Base-by-base conservation (phyloP, 2,888 invertebrate species). In the Drosophila longiperda region DNA sequence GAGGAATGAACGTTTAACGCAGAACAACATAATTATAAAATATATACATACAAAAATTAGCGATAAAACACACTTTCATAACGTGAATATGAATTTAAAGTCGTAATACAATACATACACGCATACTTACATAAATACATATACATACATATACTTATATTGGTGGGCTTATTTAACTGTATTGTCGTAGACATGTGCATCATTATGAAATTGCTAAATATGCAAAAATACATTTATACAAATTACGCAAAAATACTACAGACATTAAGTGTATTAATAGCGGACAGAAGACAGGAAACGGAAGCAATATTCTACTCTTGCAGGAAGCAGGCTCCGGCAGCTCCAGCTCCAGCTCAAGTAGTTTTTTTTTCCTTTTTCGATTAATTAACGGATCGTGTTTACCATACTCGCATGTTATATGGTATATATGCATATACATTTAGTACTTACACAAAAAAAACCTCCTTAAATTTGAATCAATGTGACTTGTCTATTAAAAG, bases 381-480 rank as follows among this genome's bases (percentile, higher is more conserved):
- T 48, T 20, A 29, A 61, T n/a, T 26, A 59, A 38, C 66, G 62
- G 79, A 71, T 66, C 67, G 36, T 78, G 52, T 67, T 76, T 67
- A 60, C 54, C 60, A 65, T 65, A 63, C 36, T 61, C 65, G 57
- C 54, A 75, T 66, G 50, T 61, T 70, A 63, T 40, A 61, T 36
- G 38, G 36, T 55, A 29, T n/a, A 54, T n/a, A 54, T 52, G 66
- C 49, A 65, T n/a, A 63, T 12, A 42, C 15, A 60, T 23, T 49
- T 29, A 57, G 68, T 68, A 73, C 60, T 55, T 73, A 75, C 55
- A 86, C 67, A 70, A 70, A 70, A 73, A 73, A 82, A 87, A 87
- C 90, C 87, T 90, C 89, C 90, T 87, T 90, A 77, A 85, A 87
- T 90, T 87, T 89, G 74, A 82, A 87, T 88, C 85, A 90, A 87